These are phyloP conservation scores for Hormiphora californensis DNA, from an alignment of 37 sponge, comb jelly and placozoan species.

Conservation along the genomic window DNA sequence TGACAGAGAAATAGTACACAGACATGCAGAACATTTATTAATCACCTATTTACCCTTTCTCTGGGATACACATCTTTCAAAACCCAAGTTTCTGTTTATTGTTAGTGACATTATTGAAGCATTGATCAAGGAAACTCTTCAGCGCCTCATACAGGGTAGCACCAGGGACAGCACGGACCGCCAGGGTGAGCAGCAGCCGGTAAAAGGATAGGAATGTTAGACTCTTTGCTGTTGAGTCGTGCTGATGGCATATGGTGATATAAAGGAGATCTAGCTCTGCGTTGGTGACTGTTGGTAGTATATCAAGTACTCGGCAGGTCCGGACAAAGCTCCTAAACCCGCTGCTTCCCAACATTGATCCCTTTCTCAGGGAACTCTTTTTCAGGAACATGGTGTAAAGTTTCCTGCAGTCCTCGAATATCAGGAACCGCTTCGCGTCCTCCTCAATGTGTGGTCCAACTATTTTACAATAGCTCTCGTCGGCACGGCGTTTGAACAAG, in stretches of 20 bases:
- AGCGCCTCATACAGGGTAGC: not conserved
- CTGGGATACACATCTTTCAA: too few species aligned
- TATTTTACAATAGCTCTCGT: conserved; percentile 1
- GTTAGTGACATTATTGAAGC: not conserved
- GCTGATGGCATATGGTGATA: conserved; percentile 15
- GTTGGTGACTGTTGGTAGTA: not conserved
- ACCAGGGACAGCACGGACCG: not conserved
- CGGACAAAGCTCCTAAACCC: conserved; percentile 25
- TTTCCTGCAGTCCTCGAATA: conserved; percentile 29
- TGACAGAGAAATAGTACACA: too few species aligned
- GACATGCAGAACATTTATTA: too few species aligned
- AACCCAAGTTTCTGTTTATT: not conserved
- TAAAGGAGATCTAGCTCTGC: conserved; percentile 31
- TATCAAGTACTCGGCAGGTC: not conserved
- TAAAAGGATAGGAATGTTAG: conserved; percentile 30
- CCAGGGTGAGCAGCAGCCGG: not conserved
- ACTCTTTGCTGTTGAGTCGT: not conserved
- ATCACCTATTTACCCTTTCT: too few species aligned
- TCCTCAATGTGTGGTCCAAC: not conserved
- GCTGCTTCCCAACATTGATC: not conserved
- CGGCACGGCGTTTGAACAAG: not conserved
- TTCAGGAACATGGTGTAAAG: conserved; percentile 12
- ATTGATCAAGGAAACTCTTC: not conserved
- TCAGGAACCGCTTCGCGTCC: not conserved
- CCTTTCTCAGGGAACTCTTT: conserved; percentile 5